phyloP scores from a whole-genome alignment of 2,113 vertebrate species.

The Aphyosemion australe region DNA sequence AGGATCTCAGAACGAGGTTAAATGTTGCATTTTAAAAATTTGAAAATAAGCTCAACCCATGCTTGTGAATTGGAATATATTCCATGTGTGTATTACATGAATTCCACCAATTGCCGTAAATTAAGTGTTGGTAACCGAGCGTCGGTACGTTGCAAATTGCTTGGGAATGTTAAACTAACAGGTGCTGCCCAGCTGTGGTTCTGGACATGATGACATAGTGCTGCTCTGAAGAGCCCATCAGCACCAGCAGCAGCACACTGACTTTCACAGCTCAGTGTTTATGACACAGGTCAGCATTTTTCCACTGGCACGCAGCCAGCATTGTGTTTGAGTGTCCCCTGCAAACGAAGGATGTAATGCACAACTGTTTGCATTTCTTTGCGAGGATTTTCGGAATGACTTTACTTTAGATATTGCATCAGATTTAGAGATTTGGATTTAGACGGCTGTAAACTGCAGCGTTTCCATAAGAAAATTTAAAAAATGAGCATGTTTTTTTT shows the following conservation, averaged over 20 bases:
- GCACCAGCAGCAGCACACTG: conserved; percentile 61
- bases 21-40: not conserved
- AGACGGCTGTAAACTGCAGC: not conserved
- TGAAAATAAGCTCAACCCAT: not conserved
- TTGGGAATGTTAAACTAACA: conserved; percentile 53
- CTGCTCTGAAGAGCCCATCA: conserved; percentile 64
- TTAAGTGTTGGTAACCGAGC: conserved; percentile 38
- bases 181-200: conserved; percentile 74
- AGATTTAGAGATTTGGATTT: not conserved
- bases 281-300: conserved; percentile 71
- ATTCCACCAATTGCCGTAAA: conserved; percentile 19
- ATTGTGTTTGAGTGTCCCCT: conserved; percentile 42
- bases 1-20: conserved; percentile 1
- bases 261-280: conserved; percentile 74
- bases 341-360: conserved; percentile 22
- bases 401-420: not conserved
- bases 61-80: conserved; percentile 4
- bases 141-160: conserved; percentile 48
- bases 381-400: not conserved
- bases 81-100: not conserved
- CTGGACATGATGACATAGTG: conserved; percentile 63
- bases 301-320: conserved; percentile 54
- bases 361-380: conserved; percentile 31
- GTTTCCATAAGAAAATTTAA: conserved; percentile 6
- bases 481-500: not conserved